Percentiles rank a stretch among this genome's conserved stretches.
phyloP scores from a whole-genome alignment of 1,140 invertebrate genomes.

The Rhagoletis zephyria region DNA sequence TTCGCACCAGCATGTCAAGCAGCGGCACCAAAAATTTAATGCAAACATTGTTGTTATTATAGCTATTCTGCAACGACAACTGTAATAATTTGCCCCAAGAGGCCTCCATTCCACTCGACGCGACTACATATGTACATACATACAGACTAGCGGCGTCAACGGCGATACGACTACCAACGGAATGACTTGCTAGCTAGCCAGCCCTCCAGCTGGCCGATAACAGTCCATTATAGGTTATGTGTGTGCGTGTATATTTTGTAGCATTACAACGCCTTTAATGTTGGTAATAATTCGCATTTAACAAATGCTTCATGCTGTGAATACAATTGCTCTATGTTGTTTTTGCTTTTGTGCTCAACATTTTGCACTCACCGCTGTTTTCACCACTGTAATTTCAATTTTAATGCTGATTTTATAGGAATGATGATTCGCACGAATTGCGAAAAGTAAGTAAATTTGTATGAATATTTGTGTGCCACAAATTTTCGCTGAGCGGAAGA shows the following conservation, averaged over 20 bases:
- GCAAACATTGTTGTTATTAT: neutral
- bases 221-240: neutral
- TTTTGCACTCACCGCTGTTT: neutral
- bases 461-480: neutral
- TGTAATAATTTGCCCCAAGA: conserved; percentile 38
- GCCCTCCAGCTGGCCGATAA: conserved; percentile 8
- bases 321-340: neutral
- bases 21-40: conserved; percentile 27
- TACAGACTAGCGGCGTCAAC: neutral
- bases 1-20: neutral
- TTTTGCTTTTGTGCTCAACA: neutral
- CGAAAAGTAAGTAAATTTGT: conserved; percentile 29
- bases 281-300: conserved; percentile 34
- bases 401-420: conserved; percentile 49
- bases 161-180: neutral
- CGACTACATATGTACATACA: too few relatives aligned
- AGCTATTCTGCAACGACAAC: neutral
- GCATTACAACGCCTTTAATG: conserved; percentile 1
- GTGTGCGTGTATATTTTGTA: neutral
- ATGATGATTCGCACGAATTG: conserved; percentile 42
- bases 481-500: neutral
- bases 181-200: neutral
- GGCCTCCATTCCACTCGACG: neutral
- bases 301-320: conserved; percentile 2
- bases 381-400: conserved; percentile 38